Conservation (phyloP, 2,113 vertebrate genomes). For the Chaetops frenatus region DNA sequence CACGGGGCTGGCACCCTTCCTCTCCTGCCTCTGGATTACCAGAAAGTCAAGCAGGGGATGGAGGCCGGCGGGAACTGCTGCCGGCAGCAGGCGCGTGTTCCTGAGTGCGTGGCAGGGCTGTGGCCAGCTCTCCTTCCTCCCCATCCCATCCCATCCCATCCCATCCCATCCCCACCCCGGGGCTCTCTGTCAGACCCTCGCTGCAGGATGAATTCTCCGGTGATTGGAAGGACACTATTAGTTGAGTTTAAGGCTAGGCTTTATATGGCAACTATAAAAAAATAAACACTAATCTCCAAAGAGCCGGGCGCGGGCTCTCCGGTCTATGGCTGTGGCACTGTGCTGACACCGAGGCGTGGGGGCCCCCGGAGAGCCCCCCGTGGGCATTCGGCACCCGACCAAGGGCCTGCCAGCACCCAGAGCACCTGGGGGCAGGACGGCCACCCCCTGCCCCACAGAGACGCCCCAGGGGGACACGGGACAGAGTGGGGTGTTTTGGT, state of each 20-base stretch:
- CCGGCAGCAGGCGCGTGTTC: conserved; percentile 11
- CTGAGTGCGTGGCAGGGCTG: conserved; percentile 50
- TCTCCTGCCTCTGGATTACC: not conserved
- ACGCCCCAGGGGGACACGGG: not conserved
- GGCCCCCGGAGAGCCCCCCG: not conserved
- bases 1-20: not conserved
- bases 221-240: conserved; percentile 1
- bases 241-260: conserved; percentile 66
- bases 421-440: not conserved
- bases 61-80: not conserved
- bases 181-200: not conserved
- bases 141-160: not conserved
- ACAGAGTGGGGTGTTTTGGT: not conserved
- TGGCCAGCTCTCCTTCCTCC: not conserved
- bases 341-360: not conserved
- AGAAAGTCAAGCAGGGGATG: not conserved
- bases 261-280: conserved; percentile 37
- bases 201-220: not conserved
- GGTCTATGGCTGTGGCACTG: not conserved
- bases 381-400: not conserved
- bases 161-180: not conserved
- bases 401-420: not conserved
- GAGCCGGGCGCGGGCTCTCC: not conserved
- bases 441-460: not conserved
- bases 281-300: conserved; percentile 32